A percentile compares a stretch with the other conserved stretches of the same genome.
Evolutionary conservation across 2,797 vertebrate genomes (phyloP).

Genomic region (Australoheros facetus): DNA sequence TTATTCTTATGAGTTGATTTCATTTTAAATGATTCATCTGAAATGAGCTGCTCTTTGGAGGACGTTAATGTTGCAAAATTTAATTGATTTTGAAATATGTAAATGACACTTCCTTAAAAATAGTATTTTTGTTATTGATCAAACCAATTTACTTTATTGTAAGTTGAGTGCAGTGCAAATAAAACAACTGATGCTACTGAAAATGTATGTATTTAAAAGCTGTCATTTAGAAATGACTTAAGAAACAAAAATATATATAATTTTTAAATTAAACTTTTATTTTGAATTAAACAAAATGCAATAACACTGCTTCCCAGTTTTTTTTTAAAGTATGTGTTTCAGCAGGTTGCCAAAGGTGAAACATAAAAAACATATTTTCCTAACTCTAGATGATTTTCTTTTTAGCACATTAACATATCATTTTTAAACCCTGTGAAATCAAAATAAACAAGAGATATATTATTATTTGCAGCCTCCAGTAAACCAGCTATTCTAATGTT

Average conservation of each 20-base stretch:
- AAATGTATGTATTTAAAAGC: not conserved
- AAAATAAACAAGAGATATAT: not conserved
- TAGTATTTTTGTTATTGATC: slow-evolving; percentile 1
- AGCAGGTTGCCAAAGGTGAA: slow-evolving; percentile 11
- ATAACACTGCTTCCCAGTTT: not conserved
- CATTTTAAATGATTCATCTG: slow-evolving; percentile 50
- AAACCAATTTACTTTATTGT: not conserved
- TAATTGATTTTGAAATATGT: slow-evolving; percentile 50
- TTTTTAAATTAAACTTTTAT: not conserved
- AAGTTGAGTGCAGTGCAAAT: slow-evolving; percentile 25
- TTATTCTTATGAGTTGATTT: slow-evolving; percentile 55
- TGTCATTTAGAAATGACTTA: slow-evolving; percentile 1
- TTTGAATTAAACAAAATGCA: not conserved
- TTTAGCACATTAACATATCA: slow-evolving; percentile 28
- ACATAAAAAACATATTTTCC: slow-evolving; percentile 2
- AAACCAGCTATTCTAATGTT: slow-evolving; percentile 32
- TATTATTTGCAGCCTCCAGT: slow-evolving; percentile 11
- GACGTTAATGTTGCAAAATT: slow-evolving; percentile 31
- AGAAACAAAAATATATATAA: not conserved
- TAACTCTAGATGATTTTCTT: slow-evolving; percentile 13
- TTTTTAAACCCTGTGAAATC: slow-evolving; percentile 33
- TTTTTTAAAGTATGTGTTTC: not conserved
- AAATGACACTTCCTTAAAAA: slow-evolving; percentile 23
- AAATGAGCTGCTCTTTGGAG: slow-evolving; percentile 35
- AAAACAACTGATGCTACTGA: not conserved